Conservation (phyloP, 2,888 invertebrate species). For the Drosophila prostipennis region DNA sequence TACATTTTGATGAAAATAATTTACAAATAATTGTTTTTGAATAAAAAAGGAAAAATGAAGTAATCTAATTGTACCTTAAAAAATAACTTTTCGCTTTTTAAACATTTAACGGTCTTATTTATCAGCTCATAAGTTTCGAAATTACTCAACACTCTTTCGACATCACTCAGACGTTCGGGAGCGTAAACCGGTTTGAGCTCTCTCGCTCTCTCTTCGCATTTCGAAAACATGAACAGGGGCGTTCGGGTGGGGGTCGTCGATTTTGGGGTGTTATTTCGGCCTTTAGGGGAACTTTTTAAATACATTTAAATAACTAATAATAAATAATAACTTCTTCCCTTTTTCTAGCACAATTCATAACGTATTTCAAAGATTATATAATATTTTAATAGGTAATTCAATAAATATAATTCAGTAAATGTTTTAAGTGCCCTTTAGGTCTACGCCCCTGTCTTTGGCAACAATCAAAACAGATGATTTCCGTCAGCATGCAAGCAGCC, state of each 20-base stretch:
- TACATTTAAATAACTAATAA: background rate
- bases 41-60: background rate
- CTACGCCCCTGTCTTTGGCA: conserved; percentile 5
- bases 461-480: conserved; percentile 18
- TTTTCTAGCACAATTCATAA: background rate
- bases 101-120: conserved; percentile 8
- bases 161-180: conserved; percentile 7
- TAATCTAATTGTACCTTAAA: background rate
- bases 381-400: background rate
- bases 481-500: background rate
- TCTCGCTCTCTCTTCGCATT: conserved; percentile 4
- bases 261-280: background rate
- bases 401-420: background rate
- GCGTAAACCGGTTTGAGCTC: background rate
- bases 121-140: background rate
- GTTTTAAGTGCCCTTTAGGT: background rate
- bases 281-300: background rate
- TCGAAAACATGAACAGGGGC: conserved; percentile 8
- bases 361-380: background rate
- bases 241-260: background rate
- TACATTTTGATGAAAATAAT: background rate
- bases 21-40: background rate
- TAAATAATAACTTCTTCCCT: background rate
- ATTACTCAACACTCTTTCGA: background rate
- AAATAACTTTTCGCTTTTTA: background rate